Evolutionary conservation across 2,888 invertebrate genomes (phyloP).

Genomic region (Hirtodrosophila histrioides): DNA sequence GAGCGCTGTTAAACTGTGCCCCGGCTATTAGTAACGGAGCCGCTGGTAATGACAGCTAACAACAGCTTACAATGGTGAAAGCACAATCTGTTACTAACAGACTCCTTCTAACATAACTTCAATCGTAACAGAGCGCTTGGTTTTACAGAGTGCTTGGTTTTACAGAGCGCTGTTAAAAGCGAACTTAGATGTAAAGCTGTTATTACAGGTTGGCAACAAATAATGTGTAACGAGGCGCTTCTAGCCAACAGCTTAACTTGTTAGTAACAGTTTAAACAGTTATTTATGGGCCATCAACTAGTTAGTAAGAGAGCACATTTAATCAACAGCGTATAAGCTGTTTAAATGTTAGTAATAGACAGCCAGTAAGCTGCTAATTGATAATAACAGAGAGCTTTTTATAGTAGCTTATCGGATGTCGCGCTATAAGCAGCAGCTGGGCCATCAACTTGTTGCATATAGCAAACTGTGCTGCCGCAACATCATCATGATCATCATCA

Average conservation of each 20-base stretch:
- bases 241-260: too few relatives aligned
- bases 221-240: too few relatives aligned
- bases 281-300: neutral
- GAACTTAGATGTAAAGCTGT: too few relatives aligned
- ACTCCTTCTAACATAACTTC: too few relatives aligned
- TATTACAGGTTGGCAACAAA: too few relatives aligned
- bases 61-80: too few relatives aligned
- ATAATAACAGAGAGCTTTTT: too few relatives aligned
- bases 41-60: neutral
- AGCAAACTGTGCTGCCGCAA: conserved; percentile 2
- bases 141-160: too few relatives aligned
- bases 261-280: too few relatives aligned
- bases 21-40: neutral
- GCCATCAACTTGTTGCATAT: conserved; percentile 26
- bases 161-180: too few relatives aligned
- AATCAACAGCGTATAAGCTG: neutral
- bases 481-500: conserved; percentile 14
- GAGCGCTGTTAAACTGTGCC: conserved; percentile 16
- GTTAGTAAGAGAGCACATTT: neutral
- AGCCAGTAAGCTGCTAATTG: neutral
- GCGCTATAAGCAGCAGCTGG: conserved; percentile 4
- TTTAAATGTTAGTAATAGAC: neutral
- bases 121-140: too few relatives aligned
- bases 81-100: too few relatives aligned
- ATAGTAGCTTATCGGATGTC: neutral